phyloP scores from a whole-genome alignment of 2,797 vertebrate species.

The Artibeus jamaicensis region DNA sequence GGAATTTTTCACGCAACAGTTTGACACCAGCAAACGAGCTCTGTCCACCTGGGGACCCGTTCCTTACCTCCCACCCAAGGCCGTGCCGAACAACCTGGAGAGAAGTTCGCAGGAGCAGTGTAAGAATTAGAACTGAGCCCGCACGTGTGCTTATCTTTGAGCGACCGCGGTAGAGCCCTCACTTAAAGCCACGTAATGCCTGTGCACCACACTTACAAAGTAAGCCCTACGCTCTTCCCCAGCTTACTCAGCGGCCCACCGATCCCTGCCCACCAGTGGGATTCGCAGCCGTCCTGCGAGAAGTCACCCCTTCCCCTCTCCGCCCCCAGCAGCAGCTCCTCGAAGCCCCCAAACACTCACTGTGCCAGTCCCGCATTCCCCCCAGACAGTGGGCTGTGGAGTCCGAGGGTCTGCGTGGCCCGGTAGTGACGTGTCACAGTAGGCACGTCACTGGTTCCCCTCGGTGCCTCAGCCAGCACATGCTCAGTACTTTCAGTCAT shows the following conservation, averaged over 20 bases:
- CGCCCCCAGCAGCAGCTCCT: background rate
- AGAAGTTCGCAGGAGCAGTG: conserved; percentile 92
- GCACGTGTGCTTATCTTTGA: background rate
- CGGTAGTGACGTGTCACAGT: background rate
- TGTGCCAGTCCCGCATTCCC: background rate
- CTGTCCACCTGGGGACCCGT: conserved; percentile 98
- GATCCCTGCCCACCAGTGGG: background rate
- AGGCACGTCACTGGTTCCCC: background rate
- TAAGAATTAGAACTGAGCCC: conserved; percentile 80
- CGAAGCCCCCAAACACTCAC: background rate
- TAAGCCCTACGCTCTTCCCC: background rate
- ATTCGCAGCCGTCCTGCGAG: background rate
- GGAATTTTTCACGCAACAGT: conserved; percentile 99
- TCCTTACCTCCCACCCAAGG: conserved; percentile 94
- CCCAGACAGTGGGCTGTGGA: background rate
- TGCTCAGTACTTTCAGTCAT: background rate
- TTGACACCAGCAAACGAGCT: conserved; percentile 98
- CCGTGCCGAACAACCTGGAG: conserved; percentile 89
- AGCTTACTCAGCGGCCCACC: background rate
- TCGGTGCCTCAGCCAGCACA: background rate
- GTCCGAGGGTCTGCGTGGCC: background rate
- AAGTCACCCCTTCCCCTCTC: background rate
- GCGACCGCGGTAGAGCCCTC: background rate
- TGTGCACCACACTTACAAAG: background rate
- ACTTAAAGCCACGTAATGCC: background rate